A percentile compares a stretch with the other conserved stretches of the same genome.
These are phyloP conservation scores for Aphodius granarius DNA, from an alignment of 2,888 invertebrate species.

Conservation along the genomic window DNA sequence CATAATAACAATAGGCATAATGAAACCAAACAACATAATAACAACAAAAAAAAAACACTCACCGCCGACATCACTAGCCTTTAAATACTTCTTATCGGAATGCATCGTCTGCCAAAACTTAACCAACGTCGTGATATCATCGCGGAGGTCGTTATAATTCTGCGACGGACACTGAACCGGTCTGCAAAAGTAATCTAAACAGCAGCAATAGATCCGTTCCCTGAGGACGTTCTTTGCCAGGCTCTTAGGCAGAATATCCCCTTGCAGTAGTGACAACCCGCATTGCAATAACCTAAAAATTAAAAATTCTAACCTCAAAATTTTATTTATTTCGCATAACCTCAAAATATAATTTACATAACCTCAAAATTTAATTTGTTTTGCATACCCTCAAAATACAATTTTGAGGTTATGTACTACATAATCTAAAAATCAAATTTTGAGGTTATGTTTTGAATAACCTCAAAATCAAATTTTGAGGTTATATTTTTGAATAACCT, in stretches of 20 bases:
- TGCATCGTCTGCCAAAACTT: constrained; percentile 97
- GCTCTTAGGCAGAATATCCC: constrained; percentile 84
- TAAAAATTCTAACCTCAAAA: not conserved
- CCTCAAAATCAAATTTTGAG: constrained; percentile 6
- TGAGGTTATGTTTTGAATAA: too few species aligned
- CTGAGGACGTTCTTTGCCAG: constrained; percentile 89
- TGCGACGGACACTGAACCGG: constrained; percentile 89
- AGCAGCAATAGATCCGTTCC: constrained; percentile 92
- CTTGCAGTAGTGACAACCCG: constrained; percentile 90
- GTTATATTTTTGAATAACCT: too few species aligned
- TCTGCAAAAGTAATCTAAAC: constrained; percentile 94
- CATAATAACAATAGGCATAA: too few species aligned
- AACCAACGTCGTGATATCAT: constrained; percentile 86
- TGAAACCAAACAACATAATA: not conserved
- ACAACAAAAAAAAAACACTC: constrained; percentile 36
- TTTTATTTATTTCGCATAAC: too few species aligned
- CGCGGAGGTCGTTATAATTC: constrained; percentile 73
- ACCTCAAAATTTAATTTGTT: too few species aligned
- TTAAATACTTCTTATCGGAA: constrained; percentile 89
- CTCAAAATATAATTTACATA: too few species aligned
- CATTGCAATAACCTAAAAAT: constrained; percentile 77
- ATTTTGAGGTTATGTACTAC: too few species aligned
- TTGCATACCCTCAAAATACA: too few species aligned
- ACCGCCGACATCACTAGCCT: constrained; percentile 81
- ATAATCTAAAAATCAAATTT: constrained; percentile 12